Percentiles rank a stretch among this genome's conserved stretches.
Evolutionary conservation across 2,797 vertebrate genomes (phyloP).

Genomic region (Myripristis murdjan): DNA sequence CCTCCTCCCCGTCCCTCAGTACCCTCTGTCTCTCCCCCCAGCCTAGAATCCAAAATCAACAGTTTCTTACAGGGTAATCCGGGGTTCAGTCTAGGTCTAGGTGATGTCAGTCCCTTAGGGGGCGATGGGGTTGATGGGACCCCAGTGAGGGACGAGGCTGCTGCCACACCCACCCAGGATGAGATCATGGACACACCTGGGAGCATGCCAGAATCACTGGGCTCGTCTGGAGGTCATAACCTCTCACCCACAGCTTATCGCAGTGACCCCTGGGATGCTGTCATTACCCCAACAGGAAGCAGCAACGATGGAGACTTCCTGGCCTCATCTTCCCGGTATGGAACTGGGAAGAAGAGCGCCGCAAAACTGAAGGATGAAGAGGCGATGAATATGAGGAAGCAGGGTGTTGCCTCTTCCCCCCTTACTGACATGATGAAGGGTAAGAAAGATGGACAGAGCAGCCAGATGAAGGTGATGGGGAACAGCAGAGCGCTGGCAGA

Average conservation of each 20-base stretch:
- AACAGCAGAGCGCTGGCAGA: slow-evolving; percentile 65
- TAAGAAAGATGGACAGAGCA: slow-evolving; percentile 72
- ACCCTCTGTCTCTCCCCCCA: slow-evolving; percentile 82
- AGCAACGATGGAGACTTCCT: slow-evolving; percentile 77
- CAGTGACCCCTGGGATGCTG: slow-evolving; percentile 90
- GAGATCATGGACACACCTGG: slow-evolving; percentile 97
- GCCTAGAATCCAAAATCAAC: slow-evolving; percentile 98
- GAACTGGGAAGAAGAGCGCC: slow-evolving; percentile 85
- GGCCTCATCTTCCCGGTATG: slow-evolving; percentile 75
- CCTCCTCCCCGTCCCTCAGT: slow-evolving; percentile 55
- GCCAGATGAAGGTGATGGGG: slow-evolving; percentile 60
- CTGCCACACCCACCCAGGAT: slow-evolving; percentile 97
- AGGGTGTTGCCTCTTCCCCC: slow-evolving; percentile 50
- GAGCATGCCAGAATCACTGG: slow-evolving; percentile 85
- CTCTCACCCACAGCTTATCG: slow-evolving; percentile 90
- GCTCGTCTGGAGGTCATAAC: slow-evolving; percentile 76
- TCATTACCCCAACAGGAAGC: slow-evolving; percentile 83
- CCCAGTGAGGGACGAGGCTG: slow-evolving; percentile 94
- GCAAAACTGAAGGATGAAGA: slow-evolving; percentile 83
- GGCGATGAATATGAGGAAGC: slow-evolving; percentile 61
- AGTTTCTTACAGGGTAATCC: slow-evolving; percentile 98
- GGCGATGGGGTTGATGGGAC: slow-evolving; percentile 94
- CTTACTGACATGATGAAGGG: slow-evolving; percentile 64
- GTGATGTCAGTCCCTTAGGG: slow-evolving; percentile 81
- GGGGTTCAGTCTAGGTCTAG: slow-evolving; percentile 92